Percentiles rank a stretch among this genome's conserved stretches.
phyloP scores from a whole-genome alignment of 35 echinoderm and acorn worm species.

The Amphiura filiformis region DNA sequence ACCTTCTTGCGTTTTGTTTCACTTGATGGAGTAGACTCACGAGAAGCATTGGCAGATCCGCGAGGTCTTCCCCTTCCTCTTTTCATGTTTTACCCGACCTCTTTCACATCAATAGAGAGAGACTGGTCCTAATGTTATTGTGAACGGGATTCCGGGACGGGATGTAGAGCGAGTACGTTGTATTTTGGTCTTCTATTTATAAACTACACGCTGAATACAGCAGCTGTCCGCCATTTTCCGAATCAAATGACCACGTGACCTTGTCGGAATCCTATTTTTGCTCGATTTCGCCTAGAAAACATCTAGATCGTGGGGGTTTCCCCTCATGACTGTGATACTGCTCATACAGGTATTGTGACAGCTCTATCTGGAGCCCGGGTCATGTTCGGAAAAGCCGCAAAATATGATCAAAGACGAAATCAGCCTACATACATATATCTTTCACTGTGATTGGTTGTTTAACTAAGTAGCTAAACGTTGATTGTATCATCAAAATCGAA shows the following conservation, averaged over 20 bases:
- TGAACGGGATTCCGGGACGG: constrained; percentile 20
- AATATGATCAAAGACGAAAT: constrained; percentile 23
- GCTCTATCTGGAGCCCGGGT: not conserved
- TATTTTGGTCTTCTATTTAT: constrained; percentile 76
- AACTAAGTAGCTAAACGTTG: not conserved
- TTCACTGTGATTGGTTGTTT: not conserved
- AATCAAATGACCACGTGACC: constrained; percentile 96
- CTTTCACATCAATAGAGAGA: constrained; percentile 43
- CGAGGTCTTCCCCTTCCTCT: constrained; percentile 82
- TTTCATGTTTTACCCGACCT: constrained; percentile 67
- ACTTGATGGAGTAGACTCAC: not conserved
- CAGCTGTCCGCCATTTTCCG: constrained; percentile 93
- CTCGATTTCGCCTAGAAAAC: not conserved
- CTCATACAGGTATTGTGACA: not conserved
- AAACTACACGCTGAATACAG: constrained; percentile 59
- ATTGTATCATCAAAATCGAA: too few species aligned
- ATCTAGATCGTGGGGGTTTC: constrained; percentile 1
- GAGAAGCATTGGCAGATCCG: constrained; percentile 61
- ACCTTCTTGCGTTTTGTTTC: constrained; percentile 58
- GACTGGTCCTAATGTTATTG: constrained; percentile 35
- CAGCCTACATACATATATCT: not conserved
- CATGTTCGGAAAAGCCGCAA: constrained; percentile 23
- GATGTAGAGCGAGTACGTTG: constrained; percentile 38
- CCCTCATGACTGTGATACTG: not conserved
- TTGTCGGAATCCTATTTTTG: not conserved